Base-by-base conservation (phyloP, 2,888 invertebrate genomes). In the Perizoma affinitatum region DNA sequence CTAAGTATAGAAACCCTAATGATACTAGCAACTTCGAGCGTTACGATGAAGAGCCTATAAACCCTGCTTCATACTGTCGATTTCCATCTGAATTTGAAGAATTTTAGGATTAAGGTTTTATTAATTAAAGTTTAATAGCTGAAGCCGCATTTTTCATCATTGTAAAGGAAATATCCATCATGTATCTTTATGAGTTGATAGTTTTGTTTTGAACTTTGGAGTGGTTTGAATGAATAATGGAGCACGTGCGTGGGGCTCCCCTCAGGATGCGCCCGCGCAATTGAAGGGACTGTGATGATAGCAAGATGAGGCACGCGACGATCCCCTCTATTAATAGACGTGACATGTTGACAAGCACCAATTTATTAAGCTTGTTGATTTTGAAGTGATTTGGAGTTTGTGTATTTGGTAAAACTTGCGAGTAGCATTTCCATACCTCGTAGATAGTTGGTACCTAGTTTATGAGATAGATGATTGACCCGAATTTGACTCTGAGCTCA, bases 21-120 rank as follows among this genome's bases (percentile, higher is more conserved):
- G 97, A 97, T 74, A 93, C 95, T 0, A 93, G 94, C 5, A 95
- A 97, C 79, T 97, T 97, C 75, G 96, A 96, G 61, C 88, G 93
- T 51, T 96, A 95, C 76, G 94, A 94, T 0, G 92, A 92, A 62
- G 88, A 89, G 59, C 72, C 80, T 3, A 76, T 91, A 55, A 65
- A 69, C 4, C 71, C 76, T 4, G 72, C 80, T 9, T 82, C 87
- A 5, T 72, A 71, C 36, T 90, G 92, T 70, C 84, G 83, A 53
- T 91, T 71, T 62, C 86, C 85, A 68, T 83, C 86, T 0, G 84
- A 87, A 69, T 90, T 92, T 75, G 63, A 74, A 36, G 91, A 92
- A 66, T 91, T 91, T 74, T 90, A 83, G 71, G 61, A 22, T 45
- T 67, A 56, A 56, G 50, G 1, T 43, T 50, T 53, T 9, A 52